Evolutionary conservation across 2,888 invertebrate genomes (phyloP).

Genomic region (Limnephilus auricula): DNA sequence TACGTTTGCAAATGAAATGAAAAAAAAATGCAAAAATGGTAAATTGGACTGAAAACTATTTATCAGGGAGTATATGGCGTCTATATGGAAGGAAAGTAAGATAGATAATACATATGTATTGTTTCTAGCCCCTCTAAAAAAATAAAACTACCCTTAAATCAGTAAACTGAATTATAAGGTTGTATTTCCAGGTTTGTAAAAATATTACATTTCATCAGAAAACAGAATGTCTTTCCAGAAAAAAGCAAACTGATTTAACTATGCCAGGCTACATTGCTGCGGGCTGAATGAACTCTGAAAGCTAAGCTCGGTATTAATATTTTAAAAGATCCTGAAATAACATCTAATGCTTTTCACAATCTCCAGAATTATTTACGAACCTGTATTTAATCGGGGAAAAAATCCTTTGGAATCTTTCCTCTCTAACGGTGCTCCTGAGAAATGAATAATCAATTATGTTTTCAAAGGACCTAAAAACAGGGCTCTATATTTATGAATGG

Average conservation of each 20-base stretch:
- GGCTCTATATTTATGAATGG: background rate
- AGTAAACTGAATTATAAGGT: background rate
- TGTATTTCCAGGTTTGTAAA: background rate
- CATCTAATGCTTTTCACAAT: background rate
- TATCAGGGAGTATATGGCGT: too few relatives aligned
- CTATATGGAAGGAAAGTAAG: too few relatives aligned
- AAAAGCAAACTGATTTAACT: background rate
- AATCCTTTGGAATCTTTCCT: constrained; percentile 11
- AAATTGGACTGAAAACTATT: too few relatives aligned
- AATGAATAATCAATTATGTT: constrained; percentile 17
- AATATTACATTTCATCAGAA: background rate
- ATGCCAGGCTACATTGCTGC: background rate
- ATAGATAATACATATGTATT: too few relatives aligned
- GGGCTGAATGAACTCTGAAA: background rate
- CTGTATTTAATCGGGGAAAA: background rate
- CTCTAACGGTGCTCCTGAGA: background rate
- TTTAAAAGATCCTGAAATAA: background rate
- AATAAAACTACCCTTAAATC: too few relatives aligned
- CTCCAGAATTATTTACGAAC: background rate
- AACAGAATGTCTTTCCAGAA: background rate
- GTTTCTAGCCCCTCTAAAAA: too few relatives aligned
- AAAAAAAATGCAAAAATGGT: too few relatives aligned
- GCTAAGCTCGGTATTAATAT: background rate
- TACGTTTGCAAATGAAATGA: too few relatives aligned
- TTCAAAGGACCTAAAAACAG: background rate